Evolutionary conservation across 2,888 invertebrate genomes (phyloP).

Genomic region (Drosophila quinaria): DNA sequence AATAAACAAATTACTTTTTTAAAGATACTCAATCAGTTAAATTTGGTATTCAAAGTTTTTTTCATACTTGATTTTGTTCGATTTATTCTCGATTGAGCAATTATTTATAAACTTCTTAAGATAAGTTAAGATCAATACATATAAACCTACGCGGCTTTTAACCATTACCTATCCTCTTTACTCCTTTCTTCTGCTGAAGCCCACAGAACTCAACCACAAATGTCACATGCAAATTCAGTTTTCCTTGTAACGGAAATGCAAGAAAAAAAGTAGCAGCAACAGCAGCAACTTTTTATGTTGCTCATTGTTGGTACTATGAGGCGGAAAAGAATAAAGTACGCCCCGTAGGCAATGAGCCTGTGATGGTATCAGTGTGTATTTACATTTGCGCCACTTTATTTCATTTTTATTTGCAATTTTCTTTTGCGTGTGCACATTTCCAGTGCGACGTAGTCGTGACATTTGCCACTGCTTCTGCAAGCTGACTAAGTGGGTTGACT

Average conservation of each 20-base stretch:
- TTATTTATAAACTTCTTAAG: background rate
- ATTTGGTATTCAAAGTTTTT: too few species aligned
- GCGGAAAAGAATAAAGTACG: constrained; percentile 62
- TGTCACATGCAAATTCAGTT: constrained; percentile 73
- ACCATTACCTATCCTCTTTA: constrained; percentile 11
- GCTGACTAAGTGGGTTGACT: constrained; percentile 12
- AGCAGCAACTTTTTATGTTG: constrained; percentile 65
- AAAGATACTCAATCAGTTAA: too few species aligned
- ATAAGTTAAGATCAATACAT: too few species aligned
- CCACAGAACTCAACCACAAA: constrained; percentile 57
- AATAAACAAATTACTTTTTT: too few species aligned
- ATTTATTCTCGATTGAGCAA: constrained; percentile 4
- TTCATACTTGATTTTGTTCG: background rate
- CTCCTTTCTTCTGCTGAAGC: constrained; percentile 22
- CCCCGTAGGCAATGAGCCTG: constrained; percentile 58
- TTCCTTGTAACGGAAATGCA: constrained; percentile 72
- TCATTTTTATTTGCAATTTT: constrained; percentile 73
- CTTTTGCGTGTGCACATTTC: constrained; percentile 73
- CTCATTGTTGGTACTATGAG: constrained; percentile 61
- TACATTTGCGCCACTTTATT: constrained; percentile 73
- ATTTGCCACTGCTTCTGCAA: constrained; percentile 52
- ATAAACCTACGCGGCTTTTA: too few species aligned
- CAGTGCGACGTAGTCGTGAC: constrained; percentile 61
- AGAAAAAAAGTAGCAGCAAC: constrained; percentile 63
- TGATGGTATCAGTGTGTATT: constrained; percentile 34